These are phyloP conservation scores for Agapornis canus DNA, from an alignment of 2,797 vertebrate species.

Conservation along the genomic window DNA sequence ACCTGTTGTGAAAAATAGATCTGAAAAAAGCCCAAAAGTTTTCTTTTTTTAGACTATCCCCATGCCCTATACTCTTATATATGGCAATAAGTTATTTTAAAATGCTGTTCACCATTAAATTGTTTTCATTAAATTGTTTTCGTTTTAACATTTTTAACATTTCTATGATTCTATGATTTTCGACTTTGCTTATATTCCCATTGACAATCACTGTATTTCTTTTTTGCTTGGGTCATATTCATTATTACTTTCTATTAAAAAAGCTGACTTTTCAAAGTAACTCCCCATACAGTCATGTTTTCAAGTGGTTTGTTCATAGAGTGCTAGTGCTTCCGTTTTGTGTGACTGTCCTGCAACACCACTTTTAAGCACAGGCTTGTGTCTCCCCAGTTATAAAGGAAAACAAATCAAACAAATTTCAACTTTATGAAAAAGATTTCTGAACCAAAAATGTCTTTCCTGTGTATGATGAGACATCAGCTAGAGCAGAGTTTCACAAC, in stretches of 20 bases:
- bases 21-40: not conserved
- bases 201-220: not conserved
- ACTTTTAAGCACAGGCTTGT: not conserved
- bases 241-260: not conserved
- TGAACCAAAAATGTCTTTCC: not conserved
- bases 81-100: not conserved
- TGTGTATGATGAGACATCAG: fast-evolving
- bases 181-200: not conserved
- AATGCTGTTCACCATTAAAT: not conserved
- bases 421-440: not conserved
- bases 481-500: not conserved
- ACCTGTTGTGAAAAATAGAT: not conserved
- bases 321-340: not conserved
- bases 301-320: not conserved
- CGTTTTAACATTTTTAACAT: too few relatives aligned
- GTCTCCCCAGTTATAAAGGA: not conserved
- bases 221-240: not conserved
- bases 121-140: not conserved
- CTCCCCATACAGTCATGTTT: not conserved
- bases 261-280: not conserved
- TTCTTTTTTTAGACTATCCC: not conserved
- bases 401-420: not conserved
- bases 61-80: not conserved
- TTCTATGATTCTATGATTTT: not conserved
- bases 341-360: not conserved